Evolutionary conservation across 2,113 vertebrate genomes (phyloP), one percentile per base, ranked within the genome.

Genomic region (Semicossyphus pulcher): DNA sequence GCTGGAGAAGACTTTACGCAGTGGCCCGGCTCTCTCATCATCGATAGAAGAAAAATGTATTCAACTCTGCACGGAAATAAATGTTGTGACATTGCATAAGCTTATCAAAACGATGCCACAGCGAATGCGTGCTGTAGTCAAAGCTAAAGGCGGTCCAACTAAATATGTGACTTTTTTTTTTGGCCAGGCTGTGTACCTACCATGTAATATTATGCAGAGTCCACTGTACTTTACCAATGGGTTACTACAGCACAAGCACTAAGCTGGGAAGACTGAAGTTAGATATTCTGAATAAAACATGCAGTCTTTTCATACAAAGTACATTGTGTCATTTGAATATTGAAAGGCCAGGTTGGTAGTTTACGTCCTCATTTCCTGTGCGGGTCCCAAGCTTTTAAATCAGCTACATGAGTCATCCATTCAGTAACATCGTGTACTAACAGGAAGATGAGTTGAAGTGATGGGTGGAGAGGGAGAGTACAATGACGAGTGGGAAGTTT

Each of bases 341-440:
- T 41, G 8, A 44, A 58, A 48, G 21, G 15, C 36, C 16, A 34
- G 37, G 12, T 39, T 31, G 7, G 23, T 9, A 7, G 20, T 48
- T 61, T 44, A 29, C 10, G 16, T 28, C 26, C 15, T 42, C 23
- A 58, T 81, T 85, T 83, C 28, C n/a, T 61, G 60, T 73, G 21
- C 32, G 18, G 53, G 63, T n/a, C 10, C 10, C 56, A 64, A 72
- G 73, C 53, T 66, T 71, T 48, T 62, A 53, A 78, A 69, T 69
- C 26, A 52, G 57, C 28, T 41, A 31, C 36, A 68, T 62, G 52
- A 64, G 23, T 62, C 65, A 70, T 69, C 23, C 26, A 18, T 29
- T 60, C 12, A 67, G 15, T 56, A 45, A 37, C 25, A 14, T 68
- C 54, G n/a, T 61, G 44, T 53, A 60, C 28, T 20, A 49, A 45